phyloP scores from a whole-genome alignment of 2,797 vertebrate species.

The Psittacula echo region DNA sequence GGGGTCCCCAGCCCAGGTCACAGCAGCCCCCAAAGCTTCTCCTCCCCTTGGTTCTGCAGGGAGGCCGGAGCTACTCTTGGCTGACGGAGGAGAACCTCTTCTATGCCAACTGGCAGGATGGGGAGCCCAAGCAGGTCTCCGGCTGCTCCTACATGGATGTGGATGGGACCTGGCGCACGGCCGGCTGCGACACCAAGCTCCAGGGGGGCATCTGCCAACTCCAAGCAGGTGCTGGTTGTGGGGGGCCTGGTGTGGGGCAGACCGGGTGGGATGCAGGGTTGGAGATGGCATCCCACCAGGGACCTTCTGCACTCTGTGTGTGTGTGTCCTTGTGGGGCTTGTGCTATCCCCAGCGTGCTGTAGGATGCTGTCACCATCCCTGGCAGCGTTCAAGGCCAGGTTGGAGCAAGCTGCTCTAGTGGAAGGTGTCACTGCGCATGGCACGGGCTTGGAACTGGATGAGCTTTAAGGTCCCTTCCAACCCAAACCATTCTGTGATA shows the following conservation, averaged over 20 bases:
- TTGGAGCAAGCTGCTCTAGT: not conserved
- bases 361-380: not conserved
- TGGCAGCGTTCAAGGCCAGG: not conserved
- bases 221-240: slow-evolving; percentile 73
- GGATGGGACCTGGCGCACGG: slow-evolving; percentile 86
- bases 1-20: not conserved
- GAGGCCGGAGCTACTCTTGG: slow-evolving; percentile 86
- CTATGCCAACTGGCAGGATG: slow-evolving; percentile 89
- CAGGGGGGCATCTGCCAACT: slow-evolving; percentile 90
- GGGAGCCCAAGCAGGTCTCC: slow-evolving; percentile 83
- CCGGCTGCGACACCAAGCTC: slow-evolving; percentile 85
- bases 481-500: not conserved
- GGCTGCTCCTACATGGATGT: slow-evolving; percentile 91
- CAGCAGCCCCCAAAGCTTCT: not conserved
- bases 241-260: accelerated
- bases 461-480: not conserved
- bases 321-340: not conserved
- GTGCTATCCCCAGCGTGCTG: not conserved
- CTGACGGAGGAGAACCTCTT: slow-evolving; percentile 82
- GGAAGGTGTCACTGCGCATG: not conserved
- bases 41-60: slow-evolving; percentile 70
- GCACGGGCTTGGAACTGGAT: not conserved
- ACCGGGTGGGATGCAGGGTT: not conserved
- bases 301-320: not conserved
- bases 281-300: not conserved